Base-by-base conservation (phyloP, 2,888 invertebrate species). In the Ctenicera cuprea region DNA sequence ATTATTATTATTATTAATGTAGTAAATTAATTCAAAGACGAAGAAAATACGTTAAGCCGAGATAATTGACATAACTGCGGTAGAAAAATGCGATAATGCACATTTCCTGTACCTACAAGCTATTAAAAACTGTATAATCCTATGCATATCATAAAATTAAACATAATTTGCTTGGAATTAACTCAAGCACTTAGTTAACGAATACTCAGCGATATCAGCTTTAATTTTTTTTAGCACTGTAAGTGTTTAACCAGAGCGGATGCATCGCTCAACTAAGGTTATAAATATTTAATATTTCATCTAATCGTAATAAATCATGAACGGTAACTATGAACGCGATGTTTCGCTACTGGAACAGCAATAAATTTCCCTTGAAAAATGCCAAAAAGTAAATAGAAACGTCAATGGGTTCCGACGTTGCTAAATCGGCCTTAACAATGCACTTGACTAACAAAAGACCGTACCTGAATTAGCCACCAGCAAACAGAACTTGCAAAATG, bases 391-490 rank as follows among this genome's bases (percentile, higher is more conserved):
- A 77, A 78, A 81, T 80, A 76, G 73, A 81, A 76, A 80, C 77
- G 77, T 81, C 80, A 81, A 80, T 80, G 75, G 79, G 70, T 79
- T 73, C 77, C 81, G 80, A 80, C 80, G 63, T 76, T 75, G 77
- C 74, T 80, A 78, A 80, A 81, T 81, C 77, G 78, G 75, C 74
- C 78, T 76, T 77, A 80, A 81, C 80, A 80, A 80, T 78, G 76
- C 76, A 76, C 80, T 79, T 76, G 74, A 75, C 76, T 76, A 78
- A 80, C 79, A 80, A 81, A 72, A 79, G 67, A 65, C 50, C 14
- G 67, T 79, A 77, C 78, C 78, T 75, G 77, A 67, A 75, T 74
- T 73, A 77, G 68, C 68, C 50, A 67, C 73, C 71, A 62, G 52
- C 65, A 72, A 69, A 63, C 65, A 71, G 71, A 18, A 65, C 54